Evolutionary conservation across 2,888 invertebrate genomes (phyloP), one percentile per base, ranked within the genome.

Genomic region (Tribolium freemani): DNA sequence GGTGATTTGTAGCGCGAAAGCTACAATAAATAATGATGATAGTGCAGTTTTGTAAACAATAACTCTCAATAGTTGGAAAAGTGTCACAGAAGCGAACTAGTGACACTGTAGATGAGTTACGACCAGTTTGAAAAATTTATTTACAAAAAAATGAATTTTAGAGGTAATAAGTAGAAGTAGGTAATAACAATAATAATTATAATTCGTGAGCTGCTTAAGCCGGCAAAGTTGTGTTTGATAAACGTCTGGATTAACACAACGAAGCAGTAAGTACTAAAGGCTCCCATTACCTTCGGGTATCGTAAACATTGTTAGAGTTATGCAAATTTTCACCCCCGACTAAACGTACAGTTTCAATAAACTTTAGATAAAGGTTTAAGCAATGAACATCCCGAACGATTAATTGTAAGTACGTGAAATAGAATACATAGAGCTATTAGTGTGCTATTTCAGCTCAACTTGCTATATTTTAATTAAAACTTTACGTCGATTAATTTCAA

Each of bases 341-440:
- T 45, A 46, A 60, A 60, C 60, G 26, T 63, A 31, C 30, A 63
- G 63, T 63, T 63, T 63, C 63, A 63, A 63, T 63, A 63, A 61
- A 63, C 63, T 63, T 63, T 63, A 63, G 26, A 48, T 63, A 38
- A 60, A 50, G 54, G 50, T 63, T 63, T 31, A 50, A 51, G 48
- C 63, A 63, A 50, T 51, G 63, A 63, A 63, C 30, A 20, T 11
- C 31, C 11, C 60, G 30, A 38, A 51, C 63, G 63, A 63, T 63
- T 63, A 63, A 63, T 63, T 63, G 63, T 51, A 30, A 63, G 31
- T 63, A 63, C 63, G 63, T 51, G 63, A 51, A 63, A 51, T 31
- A 16, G 63, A 63, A 63, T 63, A 63, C 63, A 31, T 57, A 31
- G 3, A 26, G 57, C 20, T 57, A 21, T 26, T 50, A 60, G 45